Evolutionary conservation across 2,888 invertebrate species (phyloP).

Genomic region (Crocallis elinguaria): DNA sequence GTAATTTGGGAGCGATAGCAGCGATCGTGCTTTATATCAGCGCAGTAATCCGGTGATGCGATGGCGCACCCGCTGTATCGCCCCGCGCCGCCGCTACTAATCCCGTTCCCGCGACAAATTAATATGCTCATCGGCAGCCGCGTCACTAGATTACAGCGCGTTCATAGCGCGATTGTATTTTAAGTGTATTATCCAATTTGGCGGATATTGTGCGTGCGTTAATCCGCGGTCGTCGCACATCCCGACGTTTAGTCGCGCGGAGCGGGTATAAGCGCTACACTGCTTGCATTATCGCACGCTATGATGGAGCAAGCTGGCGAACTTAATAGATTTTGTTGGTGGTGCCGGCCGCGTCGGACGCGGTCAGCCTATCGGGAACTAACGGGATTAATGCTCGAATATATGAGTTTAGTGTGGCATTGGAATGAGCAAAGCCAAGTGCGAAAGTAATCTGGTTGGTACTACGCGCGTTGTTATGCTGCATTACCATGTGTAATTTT

Average conservation of each 20-base stretch:
- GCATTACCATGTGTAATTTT: not conserved
- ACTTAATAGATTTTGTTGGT: conserved; percentile 82
- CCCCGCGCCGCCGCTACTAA: conserved; percentile 60
- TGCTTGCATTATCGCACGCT: conserved; percentile 72
- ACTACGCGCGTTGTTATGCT: conserved; percentile 10
- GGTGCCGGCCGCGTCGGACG: conserved; percentile 55
- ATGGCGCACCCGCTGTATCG: conserved; percentile 50
- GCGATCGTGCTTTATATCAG: conserved; percentile 54
- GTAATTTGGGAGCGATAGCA: conserved; percentile 51
- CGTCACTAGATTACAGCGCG: conserved; percentile 82
- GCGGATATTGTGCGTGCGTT: conserved; percentile 84
- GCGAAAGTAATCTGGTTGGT: conserved; percentile 47
- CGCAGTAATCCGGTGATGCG: conserved; percentile 56
- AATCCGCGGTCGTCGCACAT: conserved; percentile 75
- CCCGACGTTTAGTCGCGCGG: conserved; percentile 68
- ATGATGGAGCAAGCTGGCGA: conserved; percentile 73
- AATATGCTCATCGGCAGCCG: conserved; percentile 83
- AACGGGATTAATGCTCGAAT: conserved; percentile 77
- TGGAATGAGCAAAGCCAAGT: conserved; percentile 58
- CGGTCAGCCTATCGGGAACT: conserved; percentile 75
- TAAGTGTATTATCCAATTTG: conserved; percentile 88
- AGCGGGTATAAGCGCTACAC: conserved; percentile 62
- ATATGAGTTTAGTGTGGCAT: conserved; percentile 67
- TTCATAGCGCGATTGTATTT: conserved; percentile 85
- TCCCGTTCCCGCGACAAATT: conserved; percentile 82